These are phyloP conservation scores for Anabas testudineus DNA, from an alignment of 2,797 vertebrate species.

Conservation along the genomic window DNA sequence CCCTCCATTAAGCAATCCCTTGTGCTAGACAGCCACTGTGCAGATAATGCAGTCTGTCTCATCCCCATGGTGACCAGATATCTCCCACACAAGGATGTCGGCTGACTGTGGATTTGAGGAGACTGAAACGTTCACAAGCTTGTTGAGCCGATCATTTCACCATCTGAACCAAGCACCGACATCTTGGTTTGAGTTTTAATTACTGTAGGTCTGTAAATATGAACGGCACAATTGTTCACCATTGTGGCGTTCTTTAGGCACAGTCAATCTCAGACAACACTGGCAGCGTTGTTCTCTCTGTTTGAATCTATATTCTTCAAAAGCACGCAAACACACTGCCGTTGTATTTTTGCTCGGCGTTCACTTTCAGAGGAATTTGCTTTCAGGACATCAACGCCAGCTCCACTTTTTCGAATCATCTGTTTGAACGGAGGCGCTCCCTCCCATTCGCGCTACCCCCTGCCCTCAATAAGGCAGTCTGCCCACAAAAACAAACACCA, in stretches of 20 bases:
- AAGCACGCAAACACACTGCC: neutral
- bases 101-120: conserved; percentile 55
- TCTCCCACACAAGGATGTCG: conserved; percentile 56
- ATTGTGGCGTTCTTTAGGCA: neutral
- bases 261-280: neutral
- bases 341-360: conserved; percentile 17
- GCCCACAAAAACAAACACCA: conserved; percentile 68
- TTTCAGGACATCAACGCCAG: conserved; percentile 43
- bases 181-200: conserved; percentile 42
- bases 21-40: conserved; percentile 69
- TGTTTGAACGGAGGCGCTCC: conserved; percentile 51
- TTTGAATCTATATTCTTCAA: conserved; percentile 32
- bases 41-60: conserved; percentile 72
- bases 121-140: conserved; percentile 41
- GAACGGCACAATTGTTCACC: neutral
- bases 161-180: conserved; percentile 16
- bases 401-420: conserved; percentile 57
- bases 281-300: conserved; percentile 4
- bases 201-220: conserved; percentile 12
- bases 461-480: conserved; percentile 62
- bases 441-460: conserved; percentile 34
- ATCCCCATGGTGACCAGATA: conserved; percentile 75
- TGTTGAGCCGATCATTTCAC: conserved; percentile 7
- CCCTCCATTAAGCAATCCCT: conserved; percentile 55
- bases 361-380: conserved; percentile 40